A percentile compares a stretch with the other conserved stretches of the same genome.
These are phyloP conservation scores for Cataglyphis cursor DNA, from an alignment of 2,888 invertebrate genomes.

Conservation along the genomic window DNA sequence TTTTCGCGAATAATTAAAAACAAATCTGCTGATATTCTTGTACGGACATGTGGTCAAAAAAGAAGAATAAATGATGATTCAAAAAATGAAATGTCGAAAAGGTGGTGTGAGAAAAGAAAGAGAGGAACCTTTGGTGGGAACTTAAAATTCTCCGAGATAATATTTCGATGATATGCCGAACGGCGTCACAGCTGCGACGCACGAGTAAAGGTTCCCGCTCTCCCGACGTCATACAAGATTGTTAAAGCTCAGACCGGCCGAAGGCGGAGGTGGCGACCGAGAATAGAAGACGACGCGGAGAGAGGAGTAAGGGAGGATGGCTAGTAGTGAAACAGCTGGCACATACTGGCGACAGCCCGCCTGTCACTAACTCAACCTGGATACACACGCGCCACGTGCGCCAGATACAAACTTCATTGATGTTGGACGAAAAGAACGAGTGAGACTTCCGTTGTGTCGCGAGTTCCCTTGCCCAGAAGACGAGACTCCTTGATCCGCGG, in stretches of 20 bases:
- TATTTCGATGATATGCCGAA: constrained; percentile 85
- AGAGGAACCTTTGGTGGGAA: constrained; percentile 53
- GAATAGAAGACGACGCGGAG: constrained; percentile 50
- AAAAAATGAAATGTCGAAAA: neutral
- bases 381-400: constrained; percentile 85
- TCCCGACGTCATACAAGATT: constrained; percentile 83
- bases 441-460: constrained; percentile 67
- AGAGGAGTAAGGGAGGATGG: constrained; percentile 60
- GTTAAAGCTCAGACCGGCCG: constrained; percentile 80
- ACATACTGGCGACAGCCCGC: constrained; percentile 85
- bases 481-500: neutral
- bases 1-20: neutral
- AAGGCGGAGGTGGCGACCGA: constrained; percentile 53
- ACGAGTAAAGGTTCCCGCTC: constrained; percentile 80
- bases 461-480: neutral
- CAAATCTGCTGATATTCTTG: neutral
- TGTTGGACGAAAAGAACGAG: constrained; percentile 82
- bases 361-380: constrained; percentile 86
- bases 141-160: constrained; percentile 83
- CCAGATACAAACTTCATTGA: constrained; percentile 86
- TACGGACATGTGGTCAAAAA: no score
- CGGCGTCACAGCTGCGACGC: constrained; percentile 83
- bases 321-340: constrained; percentile 86
- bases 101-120: neutral
- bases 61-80: neutral